Base-by-base conservation (phyloP, 2,888 invertebrate genomes). In the Dasysyrphus tricinctus region DNA sequence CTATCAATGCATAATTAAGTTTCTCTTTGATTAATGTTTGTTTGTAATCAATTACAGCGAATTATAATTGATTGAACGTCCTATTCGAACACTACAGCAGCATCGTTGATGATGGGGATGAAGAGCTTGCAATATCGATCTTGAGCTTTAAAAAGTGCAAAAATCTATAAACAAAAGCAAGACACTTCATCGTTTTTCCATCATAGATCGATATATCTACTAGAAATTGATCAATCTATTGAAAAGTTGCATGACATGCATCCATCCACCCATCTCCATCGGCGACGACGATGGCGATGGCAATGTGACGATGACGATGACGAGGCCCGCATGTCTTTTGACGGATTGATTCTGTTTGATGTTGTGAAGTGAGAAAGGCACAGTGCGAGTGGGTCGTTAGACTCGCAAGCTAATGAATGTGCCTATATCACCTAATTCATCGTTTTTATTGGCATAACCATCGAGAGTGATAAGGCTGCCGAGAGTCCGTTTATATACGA, bases 21-120 rank as follows among this genome's bases (percentile, higher is more conserved):
- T 86, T 86, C 86, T 54, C 86, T 75, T 82, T 86, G 86, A 86
- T 86, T 79, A 86, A 86, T 86, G 82, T 86, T 86, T 79, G 75
- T 86, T 82, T 81, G 82, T 70, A 86, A 86, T 86, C 86, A 86
- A 86, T 86, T 86, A 82, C 82, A 54, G 34, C 72, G 75, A 70
- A 86, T 82, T 78, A 76, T 79, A 82, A 82, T 86, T 86, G 86
- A 82, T 78, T 86, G 72, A 56, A 78, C 72, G 82, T 78, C 75
- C 51, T 39, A 32, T 47, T 12, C 14, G 4, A 12, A 14, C 32
- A 7, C 16, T 3, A 49, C 16, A n/a, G 0, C 4, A 12, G 19
- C 16, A 63, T 32, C 49, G 19, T n/a, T n/a, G 24, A 39, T 29
- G 37, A n/a, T n/a, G n/a, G n/a, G 61, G 67, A 73, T 73, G 51